A percentile compares a stretch with the other conserved stretches of the same genome.
Conservation (phyloP, 2,797 vertebrate species). For the Pangasius krempfi region DNA sequence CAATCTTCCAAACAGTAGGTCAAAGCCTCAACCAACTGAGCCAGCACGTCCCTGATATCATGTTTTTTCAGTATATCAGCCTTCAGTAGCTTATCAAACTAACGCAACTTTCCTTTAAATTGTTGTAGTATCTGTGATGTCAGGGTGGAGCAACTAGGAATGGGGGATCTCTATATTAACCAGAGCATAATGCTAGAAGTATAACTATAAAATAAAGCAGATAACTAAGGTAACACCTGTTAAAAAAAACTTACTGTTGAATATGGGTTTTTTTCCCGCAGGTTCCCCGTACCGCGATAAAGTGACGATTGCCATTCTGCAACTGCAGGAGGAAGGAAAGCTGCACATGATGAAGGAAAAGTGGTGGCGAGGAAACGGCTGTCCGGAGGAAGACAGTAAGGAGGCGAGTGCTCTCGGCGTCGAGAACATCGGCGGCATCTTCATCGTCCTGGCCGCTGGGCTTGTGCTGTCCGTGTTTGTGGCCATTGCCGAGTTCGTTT, state of each 20-base stretch:
- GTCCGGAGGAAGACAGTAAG: slow-evolving; percentile 95
- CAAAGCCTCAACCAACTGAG: not conserved
- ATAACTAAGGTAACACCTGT: not conserved
- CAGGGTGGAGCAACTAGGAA: not conserved
- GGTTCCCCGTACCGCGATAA: slow-evolving; percentile 97
- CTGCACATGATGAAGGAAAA: slow-evolving; percentile 99
- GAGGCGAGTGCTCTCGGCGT: slow-evolving; percentile 96
- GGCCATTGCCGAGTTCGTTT: slow-evolving; percentile 96
- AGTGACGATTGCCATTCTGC: slow-evolving; percentile 95
- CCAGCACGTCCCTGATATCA: not conserved
- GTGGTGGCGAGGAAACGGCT: slow-evolving; percentile 97
- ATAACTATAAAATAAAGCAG: not conserved
- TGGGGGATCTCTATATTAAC: not conserved
- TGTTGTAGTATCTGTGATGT: not conserved
- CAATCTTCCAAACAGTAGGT: not conserved
- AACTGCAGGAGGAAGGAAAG: slow-evolving; percentile 97
- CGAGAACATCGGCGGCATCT: slow-evolving; percentile 97
- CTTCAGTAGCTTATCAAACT: not conserved
- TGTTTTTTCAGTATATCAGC: not conserved
- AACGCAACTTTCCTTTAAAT: not conserved
- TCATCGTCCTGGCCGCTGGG: slow-evolving; percentile 96
- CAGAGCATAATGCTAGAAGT: not conserved
- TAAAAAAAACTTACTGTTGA: not conserved
- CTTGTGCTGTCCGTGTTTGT: slow-evolving; percentile 97
- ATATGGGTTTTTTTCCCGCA: slow-evolving; percentile 55